Evolutionary conservation across 2,888 invertebrate genomes (phyloP).

Genomic region (Bruchidius siliquastri): DNA sequence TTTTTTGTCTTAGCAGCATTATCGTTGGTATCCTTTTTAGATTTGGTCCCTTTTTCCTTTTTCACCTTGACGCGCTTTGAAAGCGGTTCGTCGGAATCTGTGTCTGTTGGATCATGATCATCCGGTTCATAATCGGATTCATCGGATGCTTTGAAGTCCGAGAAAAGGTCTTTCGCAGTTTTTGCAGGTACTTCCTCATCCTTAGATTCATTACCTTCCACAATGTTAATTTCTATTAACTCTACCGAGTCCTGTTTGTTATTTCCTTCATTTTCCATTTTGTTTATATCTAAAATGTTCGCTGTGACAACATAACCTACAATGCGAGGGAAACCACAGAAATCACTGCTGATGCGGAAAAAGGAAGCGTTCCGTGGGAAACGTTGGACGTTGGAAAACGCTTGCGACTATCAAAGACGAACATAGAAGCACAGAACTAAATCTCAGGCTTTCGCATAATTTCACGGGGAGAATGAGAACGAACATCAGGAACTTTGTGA

Average conservation of each 20-base stretch:
- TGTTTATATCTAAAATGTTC: background rate
- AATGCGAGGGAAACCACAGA: background rate
- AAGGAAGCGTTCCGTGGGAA: too few relatives aligned
- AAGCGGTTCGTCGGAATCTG: conserved; percentile 28
- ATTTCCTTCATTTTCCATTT: background rate
- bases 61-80: conserved; percentile 29
- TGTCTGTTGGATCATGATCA: conserved; percentile 24
- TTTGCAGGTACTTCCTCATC: conserved; percentile 25
- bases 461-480: too few relatives aligned
- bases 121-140: conserved; percentile 29
- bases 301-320: background rate
- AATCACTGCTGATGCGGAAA: too few relatives aligned
- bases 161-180: conserved; percentile 37
- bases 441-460: too few relatives aligned
- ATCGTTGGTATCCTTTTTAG: conserved; percentile 12
- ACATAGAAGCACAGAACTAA: too few relatives aligned
- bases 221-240: conserved; percentile 23
- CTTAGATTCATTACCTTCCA: conserved; percentile 19
- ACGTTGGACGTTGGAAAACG: too few relatives aligned
- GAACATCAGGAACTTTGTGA: too few relatives aligned
- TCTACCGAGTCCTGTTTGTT: conserved; percentile 18
- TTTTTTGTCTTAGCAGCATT: conserved; percentile 22
- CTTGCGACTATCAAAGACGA: too few relatives aligned
- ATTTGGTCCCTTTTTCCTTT: conserved; percentile 16
- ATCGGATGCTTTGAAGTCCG: conserved; percentile 33